Percentiles rank a stretch among this genome's conserved stretches.
Evolutionary conservation across 1,140 invertebrate genomes (phyloP).

Genomic region (Hypsibius dujardini): DNA sequence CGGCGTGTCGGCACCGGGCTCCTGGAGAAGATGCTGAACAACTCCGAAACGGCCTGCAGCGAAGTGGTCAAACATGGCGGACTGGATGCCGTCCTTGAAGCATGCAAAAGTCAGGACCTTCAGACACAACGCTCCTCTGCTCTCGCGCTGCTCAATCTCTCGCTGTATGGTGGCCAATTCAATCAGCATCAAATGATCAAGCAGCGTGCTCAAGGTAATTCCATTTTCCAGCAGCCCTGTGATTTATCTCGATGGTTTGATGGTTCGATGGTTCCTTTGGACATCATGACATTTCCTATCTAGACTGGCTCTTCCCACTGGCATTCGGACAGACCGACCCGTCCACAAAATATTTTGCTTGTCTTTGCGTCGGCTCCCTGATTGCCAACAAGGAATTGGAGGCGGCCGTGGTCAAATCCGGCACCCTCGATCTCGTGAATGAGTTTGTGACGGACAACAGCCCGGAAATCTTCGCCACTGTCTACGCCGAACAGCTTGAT

Average conservation of each 20-base stretch:
- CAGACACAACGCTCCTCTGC: constrained; percentile 84
- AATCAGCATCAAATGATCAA: constrained; percentile 96
- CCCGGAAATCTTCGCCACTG: constrained; percentile 73
- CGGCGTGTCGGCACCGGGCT: constrained; percentile 82
- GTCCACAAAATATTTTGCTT: constrained; percentile 93
- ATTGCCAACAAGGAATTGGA: constrained; percentile 97
- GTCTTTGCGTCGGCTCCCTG: constrained; percentile 82
- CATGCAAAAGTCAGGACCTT: constrained; percentile 79
- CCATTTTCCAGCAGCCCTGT: too few relatives aligned
- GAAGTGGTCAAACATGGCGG: constrained; percentile 45
- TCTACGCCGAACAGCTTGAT: constrained; percentile 1
- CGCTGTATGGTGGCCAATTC: constrained; percentile 83
- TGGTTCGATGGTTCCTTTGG: background rate
- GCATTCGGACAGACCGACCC: constrained; percentile 82
- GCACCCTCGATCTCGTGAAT: constrained; percentile 82
- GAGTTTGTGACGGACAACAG: constrained; percentile 84
- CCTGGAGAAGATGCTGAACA: constrained; percentile 89
- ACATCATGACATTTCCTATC: constrained; percentile 39
- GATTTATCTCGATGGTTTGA: constrained; percentile 18
- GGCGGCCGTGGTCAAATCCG: constrained; percentile 79
- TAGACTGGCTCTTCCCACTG: constrained; percentile 91
- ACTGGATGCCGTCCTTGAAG: constrained; percentile 61
- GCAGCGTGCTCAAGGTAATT: constrained; percentile 31
- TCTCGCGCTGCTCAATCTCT: constrained; percentile 81
- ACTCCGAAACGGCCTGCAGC: constrained; percentile 85